Percentiles rank a stretch among this genome's conserved stretches.
Conservation (phyloP, 2,888 invertebrate genomes). For the Brachyptera putata region DNA sequence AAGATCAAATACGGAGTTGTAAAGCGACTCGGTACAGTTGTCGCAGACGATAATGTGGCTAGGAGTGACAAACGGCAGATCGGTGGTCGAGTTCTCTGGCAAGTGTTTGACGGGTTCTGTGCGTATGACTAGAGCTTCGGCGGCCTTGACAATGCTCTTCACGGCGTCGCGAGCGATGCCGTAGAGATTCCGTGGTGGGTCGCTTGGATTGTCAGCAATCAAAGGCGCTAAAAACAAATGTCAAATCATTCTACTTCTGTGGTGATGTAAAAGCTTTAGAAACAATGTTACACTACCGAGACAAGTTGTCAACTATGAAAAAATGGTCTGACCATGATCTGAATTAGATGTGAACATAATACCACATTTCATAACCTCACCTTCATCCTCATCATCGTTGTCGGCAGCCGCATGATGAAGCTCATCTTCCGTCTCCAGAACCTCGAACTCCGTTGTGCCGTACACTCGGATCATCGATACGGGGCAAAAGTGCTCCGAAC, state of each 20-base stretch:
- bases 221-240: too few species aligned
- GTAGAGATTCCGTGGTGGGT: constrained; percentile 66
- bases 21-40: constrained; percentile 67
- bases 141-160: constrained; percentile 86
- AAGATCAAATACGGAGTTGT: constrained; percentile 66
- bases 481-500: constrained; percentile 96
- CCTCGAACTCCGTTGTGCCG: constrained; percentile 90
- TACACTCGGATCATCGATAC: constrained; percentile 91
- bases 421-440: constrained; percentile 75
- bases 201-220: constrained; percentile 48
- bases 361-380: too few species aligned
- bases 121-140: constrained; percentile 73
- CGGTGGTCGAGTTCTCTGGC: neutral
- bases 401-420: constrained; percentile 53
- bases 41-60: constrained; percentile 69
- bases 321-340: too few species aligned
- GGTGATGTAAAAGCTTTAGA: too few species aligned
- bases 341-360: too few species aligned
- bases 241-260: too few species aligned
- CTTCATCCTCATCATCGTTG: constrained; percentile 37
- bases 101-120: constrained; percentile 54
- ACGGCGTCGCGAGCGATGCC: constrained; percentile 88
- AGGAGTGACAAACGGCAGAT: constrained; percentile 43
- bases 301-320: too few species aligned
- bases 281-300: too few species aligned